phyloP scores from a whole-genome alignment of 2,888 invertebrate species.

The Therioaphis trifolii region DNA sequence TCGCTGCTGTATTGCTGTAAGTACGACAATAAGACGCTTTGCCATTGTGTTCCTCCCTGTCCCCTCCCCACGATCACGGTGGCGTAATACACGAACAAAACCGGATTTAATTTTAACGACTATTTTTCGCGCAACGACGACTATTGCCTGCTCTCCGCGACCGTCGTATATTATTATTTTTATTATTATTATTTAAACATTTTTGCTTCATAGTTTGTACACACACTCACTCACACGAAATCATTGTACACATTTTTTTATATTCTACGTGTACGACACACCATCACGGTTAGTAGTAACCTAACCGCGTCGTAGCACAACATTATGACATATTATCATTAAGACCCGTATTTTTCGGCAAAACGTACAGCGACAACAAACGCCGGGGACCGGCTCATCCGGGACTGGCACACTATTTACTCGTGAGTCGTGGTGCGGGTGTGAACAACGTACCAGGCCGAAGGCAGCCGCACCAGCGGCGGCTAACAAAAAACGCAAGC shows the following conservation, averaged over 20 bases:
- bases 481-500: conserved; percentile 49
- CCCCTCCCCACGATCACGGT: background rate
- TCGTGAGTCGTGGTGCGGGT: background rate
- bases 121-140: conserved; percentile 17
- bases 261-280: no score
- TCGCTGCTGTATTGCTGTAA: no score
- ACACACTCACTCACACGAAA: background rate
- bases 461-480: conserved; percentile 32
- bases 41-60: conserved; percentile 8
- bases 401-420: no score
- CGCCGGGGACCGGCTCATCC: background rate
- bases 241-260: no score
- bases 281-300: no score
- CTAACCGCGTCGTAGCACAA: no score
- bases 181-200: background rate
- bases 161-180: background rate
- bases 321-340: background rate
- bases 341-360: background rate
- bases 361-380: no score
- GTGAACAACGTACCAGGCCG: conserved; percentile 39
- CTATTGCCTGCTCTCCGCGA: background rate
- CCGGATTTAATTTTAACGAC: conserved; percentile 57
- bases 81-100: conserved; percentile 21
- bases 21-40: conserved; percentile 33
- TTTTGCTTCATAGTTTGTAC: no score